Conservation (phyloP, 1,140 invertebrate species). For the Hylaeus anthracinus region DNA sequence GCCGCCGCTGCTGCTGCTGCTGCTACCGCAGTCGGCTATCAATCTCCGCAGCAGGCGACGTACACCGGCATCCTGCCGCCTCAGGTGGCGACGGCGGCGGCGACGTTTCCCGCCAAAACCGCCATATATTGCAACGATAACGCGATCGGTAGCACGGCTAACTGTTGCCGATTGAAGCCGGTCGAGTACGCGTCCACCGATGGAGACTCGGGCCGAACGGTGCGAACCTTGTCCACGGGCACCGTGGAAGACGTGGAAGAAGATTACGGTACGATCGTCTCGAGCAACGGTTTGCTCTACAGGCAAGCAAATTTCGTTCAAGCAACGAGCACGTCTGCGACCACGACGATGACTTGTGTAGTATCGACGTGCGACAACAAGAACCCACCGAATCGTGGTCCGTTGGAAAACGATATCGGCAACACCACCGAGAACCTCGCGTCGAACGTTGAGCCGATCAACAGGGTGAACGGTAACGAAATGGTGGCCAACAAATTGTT, state of each 20-base stretch:
- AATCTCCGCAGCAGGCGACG: conserved; percentile 64
- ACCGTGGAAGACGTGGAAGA: conserved; percentile 50
- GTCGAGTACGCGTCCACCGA: conserved; percentile 32
- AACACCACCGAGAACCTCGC: conserved; percentile 1
- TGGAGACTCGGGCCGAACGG: conserved; percentile 37
- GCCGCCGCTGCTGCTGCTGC: conserved; percentile 65
- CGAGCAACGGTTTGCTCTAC: conserved; percentile 43
- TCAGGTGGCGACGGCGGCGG: conserved; percentile 66
- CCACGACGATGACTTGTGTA: conserved; percentile 44
- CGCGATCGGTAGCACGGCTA: conserved; percentile 25
- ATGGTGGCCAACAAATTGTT: conserved; percentile 48
- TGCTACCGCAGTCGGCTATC: conserved; percentile 63
- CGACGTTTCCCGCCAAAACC: conserved; percentile 68
- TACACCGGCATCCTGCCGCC: conserved; percentile 66
- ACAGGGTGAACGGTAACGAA: conserved; percentile 36
- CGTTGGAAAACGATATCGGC: conserved; percentile 25
- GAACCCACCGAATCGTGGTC: neutral
- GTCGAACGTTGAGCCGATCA: conserved; percentile 24
- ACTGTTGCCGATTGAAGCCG: conserved; percentile 56
- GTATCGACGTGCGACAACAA: conserved; percentile 45
- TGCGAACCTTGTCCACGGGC: conserved; percentile 6
- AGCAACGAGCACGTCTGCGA: conserved; percentile 32
- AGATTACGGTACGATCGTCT: conserved; percentile 43
- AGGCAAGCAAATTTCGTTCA: conserved; percentile 48
- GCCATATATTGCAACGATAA: conserved; percentile 54